Conservation (phyloP, 2,797 vertebrate genomes). For the Scleropages formosus region DNA sequence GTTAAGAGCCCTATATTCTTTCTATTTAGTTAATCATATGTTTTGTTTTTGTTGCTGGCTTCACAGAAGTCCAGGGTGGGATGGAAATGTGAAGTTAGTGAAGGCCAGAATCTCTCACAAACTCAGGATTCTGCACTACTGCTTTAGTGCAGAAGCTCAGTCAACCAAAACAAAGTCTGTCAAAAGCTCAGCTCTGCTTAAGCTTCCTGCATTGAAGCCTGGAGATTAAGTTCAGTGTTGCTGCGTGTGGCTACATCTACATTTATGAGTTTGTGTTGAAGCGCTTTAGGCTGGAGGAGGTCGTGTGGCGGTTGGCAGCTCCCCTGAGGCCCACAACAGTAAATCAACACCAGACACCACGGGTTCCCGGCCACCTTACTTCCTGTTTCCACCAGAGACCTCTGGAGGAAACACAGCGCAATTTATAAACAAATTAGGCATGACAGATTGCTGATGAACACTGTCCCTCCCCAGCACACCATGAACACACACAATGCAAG, state of each 20-base stretch:
- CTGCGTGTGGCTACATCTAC: background rate
- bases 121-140: background rate
- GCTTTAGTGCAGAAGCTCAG: background rate
- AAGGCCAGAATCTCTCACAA: slow-evolving; percentile 3
- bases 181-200: background rate
- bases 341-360: slow-evolving; percentile 33
- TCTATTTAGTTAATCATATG: background rate
- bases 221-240: background rate
- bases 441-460: slow-evolving; percentile 14
- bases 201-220: background rate
- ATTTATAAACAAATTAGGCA: slow-evolving; percentile 29
- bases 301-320: background rate
- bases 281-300: background rate
- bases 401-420: slow-evolving; percentile 25
- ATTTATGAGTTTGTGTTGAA: background rate
- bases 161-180: background rate
- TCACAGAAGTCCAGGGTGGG: background rate
- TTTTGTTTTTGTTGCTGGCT: background rate
- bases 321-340: slow-evolving; percentile 16
- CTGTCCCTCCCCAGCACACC: background rate
- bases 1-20: background rate
- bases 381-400: slow-evolving; percentile 31
- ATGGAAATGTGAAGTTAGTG: background rate
- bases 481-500: background rate
- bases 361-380: slow-evolving; percentile 10